Evolutionary conservation across 2,113 vertebrate genomes (phyloP), one percentile per base, ranked within the genome.

Genomic region (Callospermophilus lateralis): DNA sequence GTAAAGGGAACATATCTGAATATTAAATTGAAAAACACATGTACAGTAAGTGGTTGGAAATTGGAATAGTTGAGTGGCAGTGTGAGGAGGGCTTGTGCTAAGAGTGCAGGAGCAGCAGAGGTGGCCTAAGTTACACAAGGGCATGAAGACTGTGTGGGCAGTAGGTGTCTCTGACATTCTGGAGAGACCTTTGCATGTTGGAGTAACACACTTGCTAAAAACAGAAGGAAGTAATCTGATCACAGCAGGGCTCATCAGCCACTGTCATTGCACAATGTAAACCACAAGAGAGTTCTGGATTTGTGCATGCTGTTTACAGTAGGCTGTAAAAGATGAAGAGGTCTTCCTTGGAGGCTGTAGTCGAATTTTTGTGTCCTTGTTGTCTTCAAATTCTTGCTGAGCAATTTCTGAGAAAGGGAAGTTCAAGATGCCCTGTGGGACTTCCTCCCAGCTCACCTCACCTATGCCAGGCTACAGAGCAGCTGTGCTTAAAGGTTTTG

Each of bases 281-380:
- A 91, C 97, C 15, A 96, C 99, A 99, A 97, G 99, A 99, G 48
- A 97, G 65, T 99, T 99, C 96, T 99, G 99, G 99, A 97, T 98
- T n/a, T 99, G 95, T 65, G 98, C 98, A 0, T 97, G 98, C 94
- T 99, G 99, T 6, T 89, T 99, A 20, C 97, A 99, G 91, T 98
- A 98, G 0, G 99, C 99, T 2, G 96, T 99, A 16, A 97, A 94
- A 10, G 99, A 99, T 7, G 45, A 45, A 45, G 9, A 45, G 45
- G 8, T 45, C 45, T 45, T 45, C 45, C 45, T 45, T 45, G 0
- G 30, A 45, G 99, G 98, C 0, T 0, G 98, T 96, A 0, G 98
- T 98, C 39, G 99, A 99, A 92, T 97, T 99, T 72, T 91, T 99
- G 70, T 99, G 99, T 84, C 97, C 99, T 90, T 45, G 45, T 8